Evolutionary conservation across 2,113 vertebrate species (phyloP).

Genomic region (Protomyctophum bolini): DNA sequence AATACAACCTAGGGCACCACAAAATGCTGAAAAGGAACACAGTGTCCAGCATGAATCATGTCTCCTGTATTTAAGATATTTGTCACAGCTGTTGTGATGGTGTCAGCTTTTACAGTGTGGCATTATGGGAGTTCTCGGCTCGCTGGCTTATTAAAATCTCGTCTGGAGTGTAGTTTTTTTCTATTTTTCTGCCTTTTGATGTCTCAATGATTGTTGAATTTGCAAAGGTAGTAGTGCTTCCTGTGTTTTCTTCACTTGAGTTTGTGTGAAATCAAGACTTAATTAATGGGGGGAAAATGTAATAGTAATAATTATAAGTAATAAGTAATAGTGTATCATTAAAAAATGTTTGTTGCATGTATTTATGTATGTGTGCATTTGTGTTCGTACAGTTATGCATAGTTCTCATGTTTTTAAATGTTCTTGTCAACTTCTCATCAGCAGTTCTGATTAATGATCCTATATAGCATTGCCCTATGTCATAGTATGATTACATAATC

Average conservation of each 20-base stretch:
- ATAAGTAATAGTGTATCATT: background rate
- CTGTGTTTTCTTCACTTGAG: too few species aligned
- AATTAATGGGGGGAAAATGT: too few species aligned
- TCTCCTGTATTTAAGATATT: too few species aligned
- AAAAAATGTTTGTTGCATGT: background rate
- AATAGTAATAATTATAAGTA: background rate
- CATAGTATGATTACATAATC: slow-evolving; percentile 47
- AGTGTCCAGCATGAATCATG: background rate
- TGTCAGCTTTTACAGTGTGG: too few species aligned
- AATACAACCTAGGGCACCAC: background rate
- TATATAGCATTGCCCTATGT: background rate
- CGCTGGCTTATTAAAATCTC: too few species aligned
- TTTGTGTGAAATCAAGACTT: too few species aligned
- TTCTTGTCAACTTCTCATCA: background rate
- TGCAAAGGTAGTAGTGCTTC: too few species aligned
- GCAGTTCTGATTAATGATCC: background rate
- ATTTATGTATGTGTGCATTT: background rate
- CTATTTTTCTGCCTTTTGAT: too few species aligned
- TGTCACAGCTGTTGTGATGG: too few species aligned
- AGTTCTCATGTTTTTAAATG: background rate
- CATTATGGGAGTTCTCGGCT: too few species aligned
- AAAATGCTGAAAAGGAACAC: background rate
- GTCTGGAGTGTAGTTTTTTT: too few species aligned
- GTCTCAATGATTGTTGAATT: too few species aligned
- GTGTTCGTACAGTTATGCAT: background rate